These are phyloP conservation scores for Acronicta aceris DNA, from an alignment of 2,888 invertebrate genomes.

Conservation along the genomic window DNA sequence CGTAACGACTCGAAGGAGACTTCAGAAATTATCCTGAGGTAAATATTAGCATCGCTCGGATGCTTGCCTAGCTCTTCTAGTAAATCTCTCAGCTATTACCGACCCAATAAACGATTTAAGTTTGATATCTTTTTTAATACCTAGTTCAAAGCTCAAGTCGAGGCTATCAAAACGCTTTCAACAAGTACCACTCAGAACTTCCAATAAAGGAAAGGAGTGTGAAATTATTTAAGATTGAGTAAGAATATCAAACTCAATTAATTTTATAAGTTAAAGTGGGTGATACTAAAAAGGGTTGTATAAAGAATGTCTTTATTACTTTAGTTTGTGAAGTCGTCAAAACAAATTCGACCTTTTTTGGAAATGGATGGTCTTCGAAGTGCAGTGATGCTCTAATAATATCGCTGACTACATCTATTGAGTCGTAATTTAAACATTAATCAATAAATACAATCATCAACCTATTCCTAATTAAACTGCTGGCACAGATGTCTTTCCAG, in stretches of 20 bases:
- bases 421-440: too few relatives aligned
- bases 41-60: conserved; percentile 35
- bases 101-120: conserved; percentile 41
- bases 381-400: too few relatives aligned
- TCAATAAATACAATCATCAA: too few relatives aligned
- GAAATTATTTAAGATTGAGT: conserved; percentile 43
- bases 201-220: conserved; percentile 47
- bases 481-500: too few relatives aligned
- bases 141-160: conserved; percentile 32
- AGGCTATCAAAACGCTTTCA: conserved; percentile 45
- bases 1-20: conserved; percentile 7
- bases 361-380: background rate
- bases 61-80: conserved; percentile 5
- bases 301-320: conserved; percentile 33
- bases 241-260: conserved; percentile 50
- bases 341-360: background rate
- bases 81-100: conserved; percentile 28
- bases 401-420: too few relatives aligned
- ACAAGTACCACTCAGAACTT: conserved; percentile 39
- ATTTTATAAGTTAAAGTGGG: conserved; percentile 41
- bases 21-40: conserved; percentile 20
- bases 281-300: conserved; percentile 7
- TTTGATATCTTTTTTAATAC: conserved; percentile 46
- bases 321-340: conserved; percentile 13
- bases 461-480: too few relatives aligned